phyloP scores from a whole-genome alignment of 2,797 vertebrate genomes.

The Sparidentex hasta region DNA sequence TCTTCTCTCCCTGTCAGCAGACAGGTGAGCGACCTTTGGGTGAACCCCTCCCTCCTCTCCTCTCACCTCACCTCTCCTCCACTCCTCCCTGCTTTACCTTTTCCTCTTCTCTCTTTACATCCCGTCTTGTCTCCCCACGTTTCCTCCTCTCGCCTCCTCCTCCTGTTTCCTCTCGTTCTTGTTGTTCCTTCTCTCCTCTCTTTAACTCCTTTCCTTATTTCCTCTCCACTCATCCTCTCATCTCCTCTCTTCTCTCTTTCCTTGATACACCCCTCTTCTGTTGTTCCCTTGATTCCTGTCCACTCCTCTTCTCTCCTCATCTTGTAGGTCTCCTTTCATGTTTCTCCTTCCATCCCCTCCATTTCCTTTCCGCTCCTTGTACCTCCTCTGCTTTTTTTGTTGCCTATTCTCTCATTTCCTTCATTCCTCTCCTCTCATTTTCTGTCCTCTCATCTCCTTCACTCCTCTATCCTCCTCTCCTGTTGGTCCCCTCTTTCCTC shows the following conservation, averaged over 20 bases:
- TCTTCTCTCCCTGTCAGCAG: slow-evolving; percentile 16
- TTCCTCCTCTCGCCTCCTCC: not conserved
- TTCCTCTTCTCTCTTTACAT: not conserved
- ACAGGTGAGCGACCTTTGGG: slow-evolving; percentile 10
- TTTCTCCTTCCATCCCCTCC: too few relatives aligned
- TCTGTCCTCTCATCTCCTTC: not conserved
- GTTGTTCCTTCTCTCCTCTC: not conserved
- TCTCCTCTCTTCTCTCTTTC: not conserved
- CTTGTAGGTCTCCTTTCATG: not conserved
- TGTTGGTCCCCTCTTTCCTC: too few relatives aligned
- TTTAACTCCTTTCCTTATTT: too few relatives aligned
- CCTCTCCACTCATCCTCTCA: not conserved
- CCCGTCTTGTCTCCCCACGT: not conserved
- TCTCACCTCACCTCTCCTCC: not conserved
- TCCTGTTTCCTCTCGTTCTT: not conserved
- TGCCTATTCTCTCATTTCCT: not conserved
- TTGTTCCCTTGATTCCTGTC: not conserved
- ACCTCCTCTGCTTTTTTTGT: not conserved
- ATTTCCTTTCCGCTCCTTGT: not conserved
- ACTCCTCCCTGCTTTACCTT: not conserved
- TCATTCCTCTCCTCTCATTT: not conserved
- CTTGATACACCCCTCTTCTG: too few relatives aligned
- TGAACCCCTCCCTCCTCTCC: not conserved
- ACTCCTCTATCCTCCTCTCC: not conserved
- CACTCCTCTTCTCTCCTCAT: not conserved